Percentiles rank a stretch among this genome's conserved stretches.
Conservation (phyloP, 2,797 vertebrate species). For the Glossophaga mutica region DNA sequence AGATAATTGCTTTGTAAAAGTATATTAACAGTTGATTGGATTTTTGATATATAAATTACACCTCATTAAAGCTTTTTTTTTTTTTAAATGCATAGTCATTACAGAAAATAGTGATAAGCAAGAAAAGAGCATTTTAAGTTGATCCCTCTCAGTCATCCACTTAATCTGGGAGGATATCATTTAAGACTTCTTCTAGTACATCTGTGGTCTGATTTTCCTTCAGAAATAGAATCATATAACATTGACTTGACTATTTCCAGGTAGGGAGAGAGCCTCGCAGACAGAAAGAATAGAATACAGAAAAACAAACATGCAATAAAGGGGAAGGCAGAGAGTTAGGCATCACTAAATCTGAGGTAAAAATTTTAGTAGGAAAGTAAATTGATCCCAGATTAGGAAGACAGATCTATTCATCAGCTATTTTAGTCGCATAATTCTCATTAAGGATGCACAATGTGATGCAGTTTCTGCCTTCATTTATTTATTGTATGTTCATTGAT, state of each 20-base stretch:
- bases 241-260: neutral
- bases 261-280: neutral
- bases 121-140: neutral
- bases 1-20: neutral
- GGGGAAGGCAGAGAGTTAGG: neutral
- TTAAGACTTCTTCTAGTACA: neutral
- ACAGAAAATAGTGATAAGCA: neutral
- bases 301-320: neutral
- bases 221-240: neutral
- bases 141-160: neutral
- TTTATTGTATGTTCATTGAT: slow-evolving; percentile 6
- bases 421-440: neutral
- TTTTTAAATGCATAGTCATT: neutral
- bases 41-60: neutral
- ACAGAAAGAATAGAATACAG: neutral
- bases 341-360: neutral
- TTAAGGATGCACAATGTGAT: neutral
- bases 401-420: neutral
- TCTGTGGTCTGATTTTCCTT: neutral
- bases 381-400: neutral
- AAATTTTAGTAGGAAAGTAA: slow-evolving; percentile 3
- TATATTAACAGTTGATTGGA: neutral
- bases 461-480: neutral
- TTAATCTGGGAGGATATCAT: neutral
- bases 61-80: neutral